phyloP scores from a whole-genome alignment of 2,888 invertebrate species.

The Agriopis marginaria region DNA sequence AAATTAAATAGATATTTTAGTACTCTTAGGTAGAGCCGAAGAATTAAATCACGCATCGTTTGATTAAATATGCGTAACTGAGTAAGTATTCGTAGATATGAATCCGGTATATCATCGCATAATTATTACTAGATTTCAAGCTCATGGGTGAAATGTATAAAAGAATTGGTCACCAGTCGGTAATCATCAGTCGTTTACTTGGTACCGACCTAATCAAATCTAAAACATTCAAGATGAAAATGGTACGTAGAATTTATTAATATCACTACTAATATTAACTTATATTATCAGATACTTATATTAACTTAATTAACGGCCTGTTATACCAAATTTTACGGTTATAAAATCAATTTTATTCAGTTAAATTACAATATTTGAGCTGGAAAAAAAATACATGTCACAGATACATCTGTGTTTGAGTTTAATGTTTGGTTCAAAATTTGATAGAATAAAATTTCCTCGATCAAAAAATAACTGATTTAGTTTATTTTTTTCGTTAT shows the following conservation, averaged over 20 bases:
- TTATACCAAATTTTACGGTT: too few relatives aligned
- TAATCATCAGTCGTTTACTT: neutral
- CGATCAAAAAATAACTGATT: too few relatives aligned
- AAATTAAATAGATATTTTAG: neutral
- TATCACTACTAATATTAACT: too few relatives aligned
- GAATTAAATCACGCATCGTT: neutral
- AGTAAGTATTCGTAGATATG: neutral
- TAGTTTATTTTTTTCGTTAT: too few relatives aligned
- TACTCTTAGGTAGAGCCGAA: neutral
- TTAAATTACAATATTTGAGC: too few relatives aligned
- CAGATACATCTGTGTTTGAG: too few relatives aligned
- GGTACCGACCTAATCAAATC: slow-evolving; percentile 3
- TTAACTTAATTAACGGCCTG: neutral
- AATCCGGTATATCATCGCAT: slow-evolving; percentile 2
- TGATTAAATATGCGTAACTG: neutral
- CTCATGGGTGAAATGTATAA: slow-evolving; percentile 4
- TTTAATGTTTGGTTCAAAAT: too few relatives aligned
- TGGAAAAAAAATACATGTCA: too few relatives aligned
- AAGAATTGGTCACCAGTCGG: neutral
- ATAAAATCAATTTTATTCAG: too few relatives aligned
- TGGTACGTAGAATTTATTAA: slow-evolving; percentile 61
- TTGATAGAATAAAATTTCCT: too few relatives aligned
- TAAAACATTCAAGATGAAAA: slow-evolving; percentile 72
- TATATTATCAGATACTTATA: neutral
- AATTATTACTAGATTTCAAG: slow-evolving; percentile 1